Evolutionary conservation across 1,140 invertebrate species (phyloP).

Genomic region (Drosophila sproati): DNA sequence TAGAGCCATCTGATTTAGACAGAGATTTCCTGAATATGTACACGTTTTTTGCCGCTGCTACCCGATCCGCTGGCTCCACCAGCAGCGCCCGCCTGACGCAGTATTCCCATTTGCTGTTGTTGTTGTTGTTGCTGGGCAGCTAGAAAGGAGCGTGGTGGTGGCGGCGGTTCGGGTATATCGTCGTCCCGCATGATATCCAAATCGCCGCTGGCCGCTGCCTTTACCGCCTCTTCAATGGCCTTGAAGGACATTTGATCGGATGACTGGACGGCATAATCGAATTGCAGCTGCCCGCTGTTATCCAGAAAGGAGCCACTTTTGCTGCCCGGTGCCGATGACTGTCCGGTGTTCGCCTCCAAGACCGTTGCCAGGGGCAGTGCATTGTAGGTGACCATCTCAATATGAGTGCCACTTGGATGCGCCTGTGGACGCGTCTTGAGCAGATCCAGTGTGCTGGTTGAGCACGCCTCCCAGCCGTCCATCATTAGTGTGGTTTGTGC

Average conservation of each 20-base stretch:
- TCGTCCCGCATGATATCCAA: slow-evolving; percentile 85
- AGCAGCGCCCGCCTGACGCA: slow-evolving; percentile 86
- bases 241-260: slow-evolving; percentile 84
- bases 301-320: slow-evolving; percentile 75
- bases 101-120: slow-evolving; percentile 86
- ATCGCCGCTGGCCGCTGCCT: slow-evolving; percentile 71
- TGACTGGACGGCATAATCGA: slow-evolving; percentile 84
- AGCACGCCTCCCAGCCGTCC: slow-evolving; percentile 77
- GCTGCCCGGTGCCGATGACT: slow-evolving; percentile 50
- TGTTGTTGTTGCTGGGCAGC: slow-evolving; percentile 66
- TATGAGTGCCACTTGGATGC: slow-evolving; percentile 26
- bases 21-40: slow-evolving; percentile 94
- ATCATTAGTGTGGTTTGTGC: slow-evolving; percentile 75
- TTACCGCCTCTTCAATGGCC: slow-evolving; percentile 85
- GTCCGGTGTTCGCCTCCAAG: slow-evolving; percentile 36
- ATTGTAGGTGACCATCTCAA: slow-evolving; percentile 74
- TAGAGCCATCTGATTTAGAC: slow-evolving; percentile 86
- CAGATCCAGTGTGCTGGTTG: slow-evolving; percentile 76
- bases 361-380: slow-evolving; percentile 54
- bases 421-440: slow-evolving; percentile 68
- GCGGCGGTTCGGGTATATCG: slow-evolving; percentile 88
- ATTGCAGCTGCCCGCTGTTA: slow-evolving; percentile 56
- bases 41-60: slow-evolving; percentile 91
- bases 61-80: slow-evolving; percentile 86
- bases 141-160: slow-evolving; percentile 86